Percentiles rank a stretch among this genome's conserved stretches.
Evolutionary conservation across 2,113 vertebrate species (phyloP).

Genomic region (Centropristis striata): DNA sequence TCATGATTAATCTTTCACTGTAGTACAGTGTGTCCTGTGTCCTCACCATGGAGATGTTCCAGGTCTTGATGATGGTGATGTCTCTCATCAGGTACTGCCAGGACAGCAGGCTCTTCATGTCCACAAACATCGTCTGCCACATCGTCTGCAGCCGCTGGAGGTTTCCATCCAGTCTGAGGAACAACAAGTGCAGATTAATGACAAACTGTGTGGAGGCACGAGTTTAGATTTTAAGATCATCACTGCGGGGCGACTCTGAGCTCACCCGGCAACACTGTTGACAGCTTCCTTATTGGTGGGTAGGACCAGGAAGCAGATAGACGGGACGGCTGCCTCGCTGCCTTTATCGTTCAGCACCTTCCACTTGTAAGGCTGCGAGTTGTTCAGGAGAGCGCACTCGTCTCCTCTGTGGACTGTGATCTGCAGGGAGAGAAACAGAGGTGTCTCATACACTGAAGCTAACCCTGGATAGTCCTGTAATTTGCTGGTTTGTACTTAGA

Average conservation of each 20-base stretch:
- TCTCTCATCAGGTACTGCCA: conserved; percentile 93
- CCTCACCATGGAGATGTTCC: conserved; percentile 91
- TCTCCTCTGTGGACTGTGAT: conserved; percentile 93
- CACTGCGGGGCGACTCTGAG: background rate
- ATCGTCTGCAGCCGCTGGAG: conserved; percentile 88
- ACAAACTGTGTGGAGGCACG: accelerated
- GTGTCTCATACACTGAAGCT: background rate
- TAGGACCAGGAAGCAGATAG: conserved; percentile 93
- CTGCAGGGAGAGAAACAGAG: conserved; percentile 70
- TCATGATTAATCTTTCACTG: background rate
- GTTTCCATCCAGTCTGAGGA: conserved; percentile 87
- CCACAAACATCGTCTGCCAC: conserved; percentile 91
- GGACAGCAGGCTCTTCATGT: conserved; percentile 91
- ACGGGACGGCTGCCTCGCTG: conserved; percentile 88
- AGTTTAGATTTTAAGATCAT: background rate
- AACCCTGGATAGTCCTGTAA: background rate
- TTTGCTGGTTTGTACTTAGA: background rate
- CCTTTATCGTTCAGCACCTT: conserved; percentile 86
- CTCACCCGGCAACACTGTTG: conserved; percentile 88
- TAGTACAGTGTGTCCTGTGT: background rate
- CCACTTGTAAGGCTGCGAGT: conserved; percentile 91
- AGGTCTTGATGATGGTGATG: conserved; percentile 92
- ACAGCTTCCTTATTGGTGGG: conserved; percentile 93
- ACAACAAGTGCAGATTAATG: background rate
- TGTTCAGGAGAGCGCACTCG: conserved; percentile 88